Evolutionary conservation across 1,140 invertebrate genomes (phyloP), one percentile per base, ranked within the genome.

Genomic region (Wiebesia pumilae): DNA sequence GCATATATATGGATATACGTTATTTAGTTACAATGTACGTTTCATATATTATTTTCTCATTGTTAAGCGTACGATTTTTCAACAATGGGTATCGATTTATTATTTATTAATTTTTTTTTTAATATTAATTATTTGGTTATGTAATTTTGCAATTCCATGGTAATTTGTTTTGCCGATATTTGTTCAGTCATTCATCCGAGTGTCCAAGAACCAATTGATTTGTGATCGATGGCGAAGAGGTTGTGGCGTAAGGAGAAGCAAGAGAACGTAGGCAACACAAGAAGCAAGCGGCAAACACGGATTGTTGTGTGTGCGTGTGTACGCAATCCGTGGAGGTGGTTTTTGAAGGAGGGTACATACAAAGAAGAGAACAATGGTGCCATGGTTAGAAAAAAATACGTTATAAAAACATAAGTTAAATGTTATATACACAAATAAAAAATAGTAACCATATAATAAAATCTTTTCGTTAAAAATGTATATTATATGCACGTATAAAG

Each of bases 241-340:
- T 88, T 87, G 71, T 86, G 79, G 86, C 81, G 65, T 51, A 84
- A 88, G 90, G 90, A 91, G 91, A 93, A 93, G 91, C 90, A 91
- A 91, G 88, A 88, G 67, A 88, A 88, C 91, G 88, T 90, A 90
- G 90, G 89, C 91, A 92, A 91, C 90, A 90, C 91, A 93, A 91
- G 91, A 91, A 91, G 90, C 90, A 92, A 92, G 90, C 90, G 89
- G 91, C 91, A 91, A 92, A 92, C 89, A 90, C 92, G 91, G 89
- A 91, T 91, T 91, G 88, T 88, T 91, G 89, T 92, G 89, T 91
- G 90, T 90, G 88, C 90, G 79, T 91, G 88, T 88, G 90, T 90
- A 90, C 88, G 89, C 89, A 90, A 90, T 92, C 92, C 92, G 87
- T 90, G 91, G 88, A 90, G 89, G 85, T 86, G 79, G 67, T 86